Evolutionary conservation across 2,113 vertebrate species (phyloP), one percentile per base, ranked within the genome.

Genomic region (Heterocephalus glaber): DNA sequence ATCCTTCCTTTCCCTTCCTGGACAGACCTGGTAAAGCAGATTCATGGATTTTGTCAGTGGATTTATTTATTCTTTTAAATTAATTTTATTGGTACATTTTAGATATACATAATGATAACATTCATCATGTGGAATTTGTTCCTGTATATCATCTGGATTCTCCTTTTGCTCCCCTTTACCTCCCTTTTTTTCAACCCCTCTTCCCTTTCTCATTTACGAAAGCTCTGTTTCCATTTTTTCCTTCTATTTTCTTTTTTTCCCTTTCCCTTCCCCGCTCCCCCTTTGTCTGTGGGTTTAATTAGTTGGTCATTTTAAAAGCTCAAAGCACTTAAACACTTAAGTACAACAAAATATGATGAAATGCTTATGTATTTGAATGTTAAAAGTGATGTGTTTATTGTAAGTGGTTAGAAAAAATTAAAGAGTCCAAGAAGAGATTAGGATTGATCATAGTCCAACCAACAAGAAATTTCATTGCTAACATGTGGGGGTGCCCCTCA

Each of bases 311-410:
- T 94, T 77, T 80, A 68, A 83, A 61, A 70, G 76, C 66, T 89
- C 56, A 77, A 84, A 60, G 16, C 28, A 88, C 68, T 90, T 63
- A 58, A 97, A 66, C 17, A 47, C 20, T 89, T 82, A 28, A 19
- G 28, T 47, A 30, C 20, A 70, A 82, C n/a, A n/a, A 86, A 90
- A 82, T 52, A 30, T 56, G 54, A 56, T 56, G 54, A 89, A 68
- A 52, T 44, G 63, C n/a, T 68, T 95, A 70, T 28, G n/a, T 30
- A 28, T 92, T 92, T 86, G 79, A 85, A 44, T 74, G 91, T 86
- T 58, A 81, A 93, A 94, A 65, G 35, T 60, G 38, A 33, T 41
- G 22, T 66, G 24, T 35, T 88, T 5, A 7, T 79, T 94, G 9
- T 88, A 77, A 95, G 44, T 63, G 26, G 8, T 65, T n/a, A 4